Base-by-base conservation (phyloP, 1,140 invertebrate species). In the Philopotamus ludificatus region DNA sequence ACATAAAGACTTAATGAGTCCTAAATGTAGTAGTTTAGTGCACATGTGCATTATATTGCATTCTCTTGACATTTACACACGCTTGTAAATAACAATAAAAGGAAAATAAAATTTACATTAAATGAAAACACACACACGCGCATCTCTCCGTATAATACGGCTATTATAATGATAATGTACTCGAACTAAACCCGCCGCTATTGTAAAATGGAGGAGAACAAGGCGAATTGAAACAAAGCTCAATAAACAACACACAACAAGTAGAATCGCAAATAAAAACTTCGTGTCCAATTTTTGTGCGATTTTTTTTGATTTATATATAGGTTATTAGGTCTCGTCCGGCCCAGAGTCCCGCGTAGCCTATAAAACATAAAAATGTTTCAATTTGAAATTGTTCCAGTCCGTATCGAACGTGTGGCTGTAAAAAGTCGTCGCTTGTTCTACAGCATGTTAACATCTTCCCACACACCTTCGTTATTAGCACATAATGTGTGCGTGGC, bases 31-130 rank as follows among this genome's bases (percentile, higher is more conserved):
- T 57, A 57, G 22, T 57, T 34, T 23, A 16, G 9, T n/a, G 53
- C 53, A 39, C 4, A 34, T n/a, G 25, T 26, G 26, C 34, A 12
- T 25, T 28, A 26, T 21, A 26, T 12, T 12, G 34, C 34, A 22
- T 51, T 20, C 25, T 15, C 22, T 25, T 59, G 57, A 59, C 57
- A 10, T 59, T 59, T 62, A 50, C 60, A 51, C 21, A 34, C 45
- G 26, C 25, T 44, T 50, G 63, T 65, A 65, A 65, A 65, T 60
- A 60, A 51, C 63, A 60, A 65, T 65, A 65, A 65, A 65, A 53
- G 45, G 21, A 57, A 65, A 65, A 65, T 65, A 65, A 65, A 65
- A 65, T 65, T 59, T 65, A 42, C 63, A 65, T 65, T 39, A 65
- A 65, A 65, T 59, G 54, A 59, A 65, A 60, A 65, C 21, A 22